A percentile compares a stretch with the other conserved stretches of the same genome.
These are phyloP conservation scores for Drepana falcataria DNA, from an alignment of 2,888 invertebrate species.

Conservation along the genomic window DNA sequence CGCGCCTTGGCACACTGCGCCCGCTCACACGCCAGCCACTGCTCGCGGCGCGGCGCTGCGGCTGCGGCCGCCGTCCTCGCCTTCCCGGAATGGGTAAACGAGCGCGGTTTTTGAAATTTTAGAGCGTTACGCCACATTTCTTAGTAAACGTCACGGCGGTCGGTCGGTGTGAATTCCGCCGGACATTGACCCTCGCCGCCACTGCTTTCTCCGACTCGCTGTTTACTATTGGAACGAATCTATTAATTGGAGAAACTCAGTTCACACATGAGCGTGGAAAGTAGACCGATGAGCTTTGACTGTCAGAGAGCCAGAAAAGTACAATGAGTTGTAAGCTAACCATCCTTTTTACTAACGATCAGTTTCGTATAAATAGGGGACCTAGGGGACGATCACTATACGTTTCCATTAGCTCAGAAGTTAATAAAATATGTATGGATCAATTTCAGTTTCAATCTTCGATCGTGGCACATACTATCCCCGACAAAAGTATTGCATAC, in stretches of 20 bases:
- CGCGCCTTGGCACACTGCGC: conserved; percentile 40
- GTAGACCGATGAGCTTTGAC: conserved; percentile 60
- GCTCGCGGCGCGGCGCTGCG: conserved; percentile 3
- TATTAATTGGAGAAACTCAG: conserved; percentile 78
- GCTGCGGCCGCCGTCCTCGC: conserved; percentile 27
- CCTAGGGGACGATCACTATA: too few relatives aligned
- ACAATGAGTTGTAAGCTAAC: conserved; percentile 20
- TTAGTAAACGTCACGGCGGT: conserved; percentile 70
- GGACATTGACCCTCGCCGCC: conserved; percentile 70
- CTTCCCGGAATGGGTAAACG: conserved; percentile 58
- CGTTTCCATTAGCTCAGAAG: too few relatives aligned
- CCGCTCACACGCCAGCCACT: conserved; percentile 17
- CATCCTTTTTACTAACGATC: neutral
- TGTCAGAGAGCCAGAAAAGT: conserved; percentile 26
- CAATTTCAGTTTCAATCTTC: too few relatives aligned
- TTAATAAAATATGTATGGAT: too few relatives aligned
- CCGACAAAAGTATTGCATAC: too few relatives aligned
- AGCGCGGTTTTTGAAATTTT: conserved; percentile 67
- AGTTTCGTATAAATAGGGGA: too few relatives aligned
- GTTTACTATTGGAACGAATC: conserved; percentile 78
- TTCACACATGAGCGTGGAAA: conserved; percentile 77
- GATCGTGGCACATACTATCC: too few relatives aligned
- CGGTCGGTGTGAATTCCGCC: conserved; percentile 67
- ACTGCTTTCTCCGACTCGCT: conserved; percentile 72
- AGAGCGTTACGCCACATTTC: conserved; percentile 73